Base-by-base conservation (phyloP, 2,888 invertebrate species). In the Nemurella pictetii region DNA sequence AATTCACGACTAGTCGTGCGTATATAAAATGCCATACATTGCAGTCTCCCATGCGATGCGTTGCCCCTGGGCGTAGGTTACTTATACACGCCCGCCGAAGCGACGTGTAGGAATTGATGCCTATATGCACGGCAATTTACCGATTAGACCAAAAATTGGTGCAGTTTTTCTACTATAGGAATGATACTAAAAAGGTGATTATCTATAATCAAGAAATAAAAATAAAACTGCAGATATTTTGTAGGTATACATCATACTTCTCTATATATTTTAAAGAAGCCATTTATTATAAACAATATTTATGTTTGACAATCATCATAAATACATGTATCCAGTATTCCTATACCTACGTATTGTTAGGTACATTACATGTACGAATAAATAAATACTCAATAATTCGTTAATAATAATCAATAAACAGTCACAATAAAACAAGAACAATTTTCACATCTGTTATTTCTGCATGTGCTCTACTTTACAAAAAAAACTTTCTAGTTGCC, bases 351-450 rank as follows among this genome's bases (percentile, higher is more conserved):
- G 55, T 84, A 84, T 84, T 84, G 32, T 85, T 85, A 82, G 86
- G 87, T 87, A 87, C 87, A 87, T 87, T 86, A 87, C 86, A 87
- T 86, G 86, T 86, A 87, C 86, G 86, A 87, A 87, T 85, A 87
- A 87, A 86, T 86, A 81, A 55, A 55, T 82, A 82, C 55, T 82
- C 27, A 82, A 55, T 82, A 87, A 85, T 85, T 72, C 26, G 32
- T 81, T 82, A 86, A 86, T 85, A 85, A 83, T 85, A 84, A 85
- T 82, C 77, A 86, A 85, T 86, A 85, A 85, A 85, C 85, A 86
- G 85, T 86, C 82, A 83, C 84, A 84, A 85, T 84, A 72, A 84
- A 85, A 86, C 85, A 81, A 85, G 83, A 86, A 86, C 85, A 85
- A 85, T 85, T 83, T n/a, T 83, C 74, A 84, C 84, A 72, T 55